Evolutionary conservation across 2,797 vertebrate species (phyloP).

Genomic region (Urocyon cinereoargenteus): DNA sequence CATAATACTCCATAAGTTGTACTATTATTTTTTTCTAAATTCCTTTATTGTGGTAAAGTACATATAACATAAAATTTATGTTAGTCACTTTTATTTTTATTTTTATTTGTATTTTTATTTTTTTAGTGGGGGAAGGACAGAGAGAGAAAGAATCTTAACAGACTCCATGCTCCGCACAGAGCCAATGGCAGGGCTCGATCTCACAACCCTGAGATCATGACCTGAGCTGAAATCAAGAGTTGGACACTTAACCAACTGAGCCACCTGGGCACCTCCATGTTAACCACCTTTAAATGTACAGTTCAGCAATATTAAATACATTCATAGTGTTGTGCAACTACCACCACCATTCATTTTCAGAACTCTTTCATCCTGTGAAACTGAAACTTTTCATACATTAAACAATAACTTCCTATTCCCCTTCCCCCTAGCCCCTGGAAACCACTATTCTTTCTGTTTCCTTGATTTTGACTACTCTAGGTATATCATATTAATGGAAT

Average conservation of each 20-base stretch:
- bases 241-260: too few species aligned
- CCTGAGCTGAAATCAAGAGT: not conserved
- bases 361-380: not conserved
- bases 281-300: not conserved
- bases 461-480: not conserved
- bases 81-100: not conserved
- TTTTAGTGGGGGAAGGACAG: not conserved
- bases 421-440: rapidly evolving
- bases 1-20: not conserved
- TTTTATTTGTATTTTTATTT: not conserved
- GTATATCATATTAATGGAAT: not conserved
- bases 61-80: not conserved
- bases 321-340: not conserved
- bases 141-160: not conserved
- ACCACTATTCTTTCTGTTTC: not conserved
- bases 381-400: not conserved
- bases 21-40: not conserved
- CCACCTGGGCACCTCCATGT: too few species aligned
- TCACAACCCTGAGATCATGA: not conserved
- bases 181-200: not conserved
- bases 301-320: not conserved
- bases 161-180: not conserved
- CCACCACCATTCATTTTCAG: not conserved
- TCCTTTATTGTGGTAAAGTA: not conserved
- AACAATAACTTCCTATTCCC: not conserved